phyloP scores from a whole-genome alignment of 2,797 vertebrate species.

The Manis crassicaudata region DNA sequence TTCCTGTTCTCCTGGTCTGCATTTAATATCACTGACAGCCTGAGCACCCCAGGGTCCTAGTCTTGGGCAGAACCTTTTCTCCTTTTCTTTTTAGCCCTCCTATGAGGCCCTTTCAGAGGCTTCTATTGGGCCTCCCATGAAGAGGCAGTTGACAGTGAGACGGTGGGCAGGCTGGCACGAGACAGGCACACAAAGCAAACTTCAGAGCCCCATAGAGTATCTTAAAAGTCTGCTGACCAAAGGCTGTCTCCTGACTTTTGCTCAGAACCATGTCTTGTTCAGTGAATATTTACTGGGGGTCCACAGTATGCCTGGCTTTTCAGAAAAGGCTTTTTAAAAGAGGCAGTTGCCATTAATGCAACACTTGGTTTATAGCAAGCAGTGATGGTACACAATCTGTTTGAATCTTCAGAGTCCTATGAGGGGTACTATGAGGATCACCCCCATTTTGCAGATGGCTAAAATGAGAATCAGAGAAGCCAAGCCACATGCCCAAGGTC shows the following conservation, averaged over 20 bases:
- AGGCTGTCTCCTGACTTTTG: neutral
- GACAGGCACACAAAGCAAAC: neutral
- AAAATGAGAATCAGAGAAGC: neutral
- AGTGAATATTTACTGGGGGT: neutral
- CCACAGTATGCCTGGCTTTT: neutral
- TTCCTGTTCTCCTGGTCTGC: neutral
- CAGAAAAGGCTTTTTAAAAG: conserved; percentile 23
- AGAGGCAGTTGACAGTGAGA: neutral
- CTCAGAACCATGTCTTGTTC: conserved; percentile 20
- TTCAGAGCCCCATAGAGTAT: neutral
- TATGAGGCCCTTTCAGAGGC: neutral
- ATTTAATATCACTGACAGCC: neutral
- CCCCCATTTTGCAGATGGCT: neutral
- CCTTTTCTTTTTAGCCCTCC: neutral
- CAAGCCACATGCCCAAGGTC: neutral
- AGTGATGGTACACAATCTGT: neutral
- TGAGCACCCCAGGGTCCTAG: neutral
- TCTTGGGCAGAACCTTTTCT: neutral
- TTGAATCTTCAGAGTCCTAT: neutral
- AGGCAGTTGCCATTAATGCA: neutral
- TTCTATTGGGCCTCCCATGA: neutral
- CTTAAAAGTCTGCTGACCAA: neutral
- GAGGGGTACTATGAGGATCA: neutral
- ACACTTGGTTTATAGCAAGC: neutral
- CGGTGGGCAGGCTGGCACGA: neutral